These are phyloP conservation scores for Melanargia galathea DNA, from an alignment of 2,888 invertebrate species.

Conservation along the genomic window DNA sequence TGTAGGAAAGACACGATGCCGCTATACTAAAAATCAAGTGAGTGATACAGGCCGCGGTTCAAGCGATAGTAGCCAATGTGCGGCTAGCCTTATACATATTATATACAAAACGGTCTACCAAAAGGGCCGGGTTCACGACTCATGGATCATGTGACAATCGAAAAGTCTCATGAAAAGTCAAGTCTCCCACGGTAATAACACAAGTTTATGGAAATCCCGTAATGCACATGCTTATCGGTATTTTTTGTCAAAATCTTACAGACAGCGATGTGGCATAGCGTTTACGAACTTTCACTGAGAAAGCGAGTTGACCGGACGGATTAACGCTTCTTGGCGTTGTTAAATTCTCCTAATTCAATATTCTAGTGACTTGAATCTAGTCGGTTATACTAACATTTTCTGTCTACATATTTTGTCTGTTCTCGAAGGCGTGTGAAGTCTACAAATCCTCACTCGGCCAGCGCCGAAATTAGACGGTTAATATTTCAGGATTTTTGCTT, in stretches of 20 bases:
- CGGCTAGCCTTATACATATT: neutral
- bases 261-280: slow-evolving; percentile 18
- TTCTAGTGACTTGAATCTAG: neutral
- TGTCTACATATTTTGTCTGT: neutral
- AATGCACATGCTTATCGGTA: slow-evolving; percentile 11
- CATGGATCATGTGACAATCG: neutral
- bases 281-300: slow-evolving; percentile 48
- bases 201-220: neutral
- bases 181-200: neutral
- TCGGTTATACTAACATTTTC: neutral
- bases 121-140: neutral
- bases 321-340: slow-evolving; percentile 29
- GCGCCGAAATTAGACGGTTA: no score
- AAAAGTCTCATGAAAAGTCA: no score
- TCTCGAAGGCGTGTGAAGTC: no score
- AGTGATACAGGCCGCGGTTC: no score
- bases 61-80: neutral
- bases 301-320: slow-evolving; percentile 42
- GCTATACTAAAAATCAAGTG: no score
- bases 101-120: neutral
- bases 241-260: slow-evolving; percentile 20
- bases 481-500: no score
- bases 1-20: no score
- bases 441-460: no score
- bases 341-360: slow-evolving; percentile 13